These are phyloP conservation scores for Valencia hispanica DNA, from an alignment of 2,797 vertebrate genomes.

Conservation along the genomic window DNA sequence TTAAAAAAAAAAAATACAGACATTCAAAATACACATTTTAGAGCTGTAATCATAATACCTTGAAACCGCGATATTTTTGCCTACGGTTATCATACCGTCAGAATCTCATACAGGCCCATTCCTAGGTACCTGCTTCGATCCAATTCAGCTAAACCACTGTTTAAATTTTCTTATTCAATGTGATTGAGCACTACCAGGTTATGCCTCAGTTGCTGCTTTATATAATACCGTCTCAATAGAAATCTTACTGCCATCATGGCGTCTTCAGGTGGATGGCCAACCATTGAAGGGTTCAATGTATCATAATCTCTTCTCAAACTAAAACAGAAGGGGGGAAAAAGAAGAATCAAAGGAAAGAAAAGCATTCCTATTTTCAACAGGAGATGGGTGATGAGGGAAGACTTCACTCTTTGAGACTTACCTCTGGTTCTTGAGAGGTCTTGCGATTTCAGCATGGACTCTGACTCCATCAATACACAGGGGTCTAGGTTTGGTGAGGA, in stretches of 20 bases:
- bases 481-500: slow-evolving; percentile 88
- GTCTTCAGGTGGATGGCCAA: slow-evolving; percentile 75
- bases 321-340: slow-evolving; percentile 1
- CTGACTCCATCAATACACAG: slow-evolving; percentile 91
- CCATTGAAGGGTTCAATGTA: slow-evolving; percentile 73
- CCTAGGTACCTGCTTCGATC: no score
- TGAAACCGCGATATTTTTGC: no score
- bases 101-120: no score
- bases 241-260: slow-evolving; percentile 64
- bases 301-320: slow-evolving; percentile 79
- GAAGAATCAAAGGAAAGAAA: slow-evolving; percentile 6
- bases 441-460: slow-evolving; percentile 93
- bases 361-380: neutral
- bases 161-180: neutral
- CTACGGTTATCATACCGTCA: no score
- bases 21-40: no score
- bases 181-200: neutral
- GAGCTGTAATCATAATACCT: no score
- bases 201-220: neutral
- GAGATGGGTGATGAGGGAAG: neutral
- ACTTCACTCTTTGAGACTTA: slow-evolving; percentile 49
- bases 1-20: no score
- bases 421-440: slow-evolving; percentile 85
- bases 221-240: neutral
- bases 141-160: neutral